Evolutionary conservation across 2,113 vertebrate genomes (phyloP), one percentile per base, ranked within the genome.

Genomic region (Polypterus bichir): DNA sequence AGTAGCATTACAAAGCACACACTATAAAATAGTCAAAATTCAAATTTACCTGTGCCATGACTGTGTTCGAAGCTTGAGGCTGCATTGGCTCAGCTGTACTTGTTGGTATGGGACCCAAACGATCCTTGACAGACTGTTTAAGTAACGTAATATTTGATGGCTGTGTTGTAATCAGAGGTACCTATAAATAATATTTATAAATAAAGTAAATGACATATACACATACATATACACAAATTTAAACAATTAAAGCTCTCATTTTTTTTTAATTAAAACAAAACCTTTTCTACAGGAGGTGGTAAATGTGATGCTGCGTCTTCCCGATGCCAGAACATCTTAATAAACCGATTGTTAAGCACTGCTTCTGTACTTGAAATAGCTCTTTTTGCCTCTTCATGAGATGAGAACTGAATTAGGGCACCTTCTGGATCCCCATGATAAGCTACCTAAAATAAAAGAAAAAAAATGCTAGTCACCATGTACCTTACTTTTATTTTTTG

Each of bases 321-420:
- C 72, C 92, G 87, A 68, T 92, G 92, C 96, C 96, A 97, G 75
- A 92, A 87, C 58, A 97, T 86, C 71, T 84, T 90, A 76, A 98
- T 97, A 76, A 97, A 97, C 11, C 94, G 91, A 79, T 97, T 97
- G 72, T 95, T 97, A 69, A 97, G 86, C 27, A 97, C 92, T 7
- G 96, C 95, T 81, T 98, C 92, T 49, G 92, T 92, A 81, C 93
- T 97, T 64, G 93, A 91, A 63, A 95, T 93, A 59, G 95, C 94
- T 65, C 89, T 89, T 75, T 84, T 93, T 64, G 94, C 94, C 75
- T 96, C 92, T 59, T 90, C 91, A 0, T 92, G 88, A 27, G 86
- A 87, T 47, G 91, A 86, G 79, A 98, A 99, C 74, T 97, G 94
- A 70, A 99, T 94, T 69, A 99, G 88, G 9, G 93, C 93, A 67